Evolutionary conservation across 1,140 invertebrate genomes (phyloP), one percentile per base, ranked within the genome.

Genomic region (Mactra quadrangularis): DNA sequence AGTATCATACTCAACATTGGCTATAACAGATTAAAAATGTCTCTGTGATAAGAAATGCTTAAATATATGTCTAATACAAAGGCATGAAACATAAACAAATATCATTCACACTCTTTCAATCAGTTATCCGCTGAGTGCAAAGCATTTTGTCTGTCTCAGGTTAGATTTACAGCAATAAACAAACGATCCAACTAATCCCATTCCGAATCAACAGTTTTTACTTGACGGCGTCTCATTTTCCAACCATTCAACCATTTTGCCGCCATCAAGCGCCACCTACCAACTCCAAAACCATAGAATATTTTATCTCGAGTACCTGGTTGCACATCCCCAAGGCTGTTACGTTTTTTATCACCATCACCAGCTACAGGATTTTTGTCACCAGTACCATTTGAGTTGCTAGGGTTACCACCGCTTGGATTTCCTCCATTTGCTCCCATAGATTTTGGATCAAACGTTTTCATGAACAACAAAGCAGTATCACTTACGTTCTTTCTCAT

Each of bases 261-360:
- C 22, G 76, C 76, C 4, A 35, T 52, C 17, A 41, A 22, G 1
- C 76, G 45, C 76, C 76, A 79, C 38, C 27, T 66, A 27, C 76
- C 76, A 1, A 79, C 76, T n/a, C 76, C 76, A 45, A 79, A 79
- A 3, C 76, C 76, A 38, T 79, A 79, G 22, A 79, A 68, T 38
- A 68, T 27, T 41, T 77, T 62, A 64, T 50, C 45, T 29, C 45
- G 38, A 22, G 53, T 41, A 4, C 41, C 53, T 35, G 53, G 53
- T 6, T 15, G 6, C 15, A 41, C 15, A 41, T 6, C 6, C 15
- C 38, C 38, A 15, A 7, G 6, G 38, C 38, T 41, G 38, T 41
- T 41, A 41, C 38, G 38, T 6, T 41, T 41, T 41, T 41, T 41
- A 41, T 41, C 38, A 41, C 38, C 38, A 41, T 6, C 6, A 7